Conservation (phyloP, 2,113 vertebrate species). For the Mobula birostris region DNA sequence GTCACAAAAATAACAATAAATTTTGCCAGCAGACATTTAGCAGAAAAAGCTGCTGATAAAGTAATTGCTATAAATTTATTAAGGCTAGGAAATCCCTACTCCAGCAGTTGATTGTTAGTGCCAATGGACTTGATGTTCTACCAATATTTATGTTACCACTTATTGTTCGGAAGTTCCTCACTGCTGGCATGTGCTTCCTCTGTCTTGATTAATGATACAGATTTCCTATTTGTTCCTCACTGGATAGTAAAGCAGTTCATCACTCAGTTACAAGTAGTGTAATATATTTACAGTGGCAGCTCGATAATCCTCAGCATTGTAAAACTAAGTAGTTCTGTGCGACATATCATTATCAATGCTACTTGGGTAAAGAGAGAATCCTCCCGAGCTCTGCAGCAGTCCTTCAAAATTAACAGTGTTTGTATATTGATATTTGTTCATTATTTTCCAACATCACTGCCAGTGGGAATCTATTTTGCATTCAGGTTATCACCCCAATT, state of each 20-base stretch:
- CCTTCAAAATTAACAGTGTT: not conserved
- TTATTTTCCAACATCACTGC: not conserved
- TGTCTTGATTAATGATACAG: slow-evolving; percentile 11
- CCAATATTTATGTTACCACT: not conserved
- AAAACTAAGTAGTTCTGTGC: not conserved
- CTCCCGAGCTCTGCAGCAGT: not conserved
- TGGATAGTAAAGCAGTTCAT: not conserved
- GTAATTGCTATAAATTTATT: slow-evolving; percentile 10
- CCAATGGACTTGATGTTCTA: not conserved
- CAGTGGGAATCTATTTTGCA: not conserved
- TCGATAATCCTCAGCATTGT: not conserved
- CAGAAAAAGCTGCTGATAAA: not conserved
- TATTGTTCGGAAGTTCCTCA: not conserved
- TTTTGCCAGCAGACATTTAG: not conserved
- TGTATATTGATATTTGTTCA: not conserved
- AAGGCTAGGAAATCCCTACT: not conserved
- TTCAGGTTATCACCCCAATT: not conserved
- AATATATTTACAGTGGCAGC: slow-evolving; percentile 15
- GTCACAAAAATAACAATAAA: not conserved
- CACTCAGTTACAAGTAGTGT: not conserved
- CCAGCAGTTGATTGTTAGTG: not conserved
- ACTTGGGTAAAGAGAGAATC: not conserved
- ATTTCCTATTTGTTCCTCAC: slow-evolving; percentile 1
- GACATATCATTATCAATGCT: not conserved
- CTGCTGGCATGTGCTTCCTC: not conserved